phyloP scores from a whole-genome alignment of 2,797 vertebrate genomes.

The Fratercula arctica region DNA sequence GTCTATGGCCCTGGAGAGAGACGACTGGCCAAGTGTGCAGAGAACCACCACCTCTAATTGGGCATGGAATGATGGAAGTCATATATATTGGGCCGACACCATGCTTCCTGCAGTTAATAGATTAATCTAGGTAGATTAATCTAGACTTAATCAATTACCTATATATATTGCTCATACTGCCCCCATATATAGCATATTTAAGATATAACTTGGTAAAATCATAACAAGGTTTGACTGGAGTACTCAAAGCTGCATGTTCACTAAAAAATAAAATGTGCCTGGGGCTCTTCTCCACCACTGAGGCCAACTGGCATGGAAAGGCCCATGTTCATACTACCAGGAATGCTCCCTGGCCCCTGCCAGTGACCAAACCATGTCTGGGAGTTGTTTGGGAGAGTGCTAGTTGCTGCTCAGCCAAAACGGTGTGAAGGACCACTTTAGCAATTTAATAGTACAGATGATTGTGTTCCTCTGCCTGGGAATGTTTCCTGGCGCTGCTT shows the following conservation, averaged over 20 bases:
- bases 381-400: not conserved
- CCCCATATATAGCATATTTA: not conserved
- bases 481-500: constrained; percentile 38
- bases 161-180: not conserved
- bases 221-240: not conserved
- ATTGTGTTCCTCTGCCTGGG: constrained; percentile 24
- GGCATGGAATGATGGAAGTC: not conserved
- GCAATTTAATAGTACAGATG: constrained; percentile 17
- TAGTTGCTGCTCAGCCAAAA: constrained; percentile 32
- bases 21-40: not conserved
- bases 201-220: not conserved
- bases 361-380: constrained; percentile 1
- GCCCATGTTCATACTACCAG: constrained; percentile 1
- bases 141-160: not conserved
- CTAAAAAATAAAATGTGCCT: not conserved
- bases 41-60: not conserved
- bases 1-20: not conserved
- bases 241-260: not conserved
- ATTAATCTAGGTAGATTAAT: not conserved
- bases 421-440: constrained; percentile 19
- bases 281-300: not conserved
- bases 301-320: constrained; percentile 2
- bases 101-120: not conserved
- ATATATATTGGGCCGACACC: not conserved
- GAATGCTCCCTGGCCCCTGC: constrained; percentile 8